A percentile compares a stretch with the other conserved stretches of the same genome.
phyloP scores from a whole-genome alignment of 2,113 vertebrate genomes.

The Alligator mississippiensis region DNA sequence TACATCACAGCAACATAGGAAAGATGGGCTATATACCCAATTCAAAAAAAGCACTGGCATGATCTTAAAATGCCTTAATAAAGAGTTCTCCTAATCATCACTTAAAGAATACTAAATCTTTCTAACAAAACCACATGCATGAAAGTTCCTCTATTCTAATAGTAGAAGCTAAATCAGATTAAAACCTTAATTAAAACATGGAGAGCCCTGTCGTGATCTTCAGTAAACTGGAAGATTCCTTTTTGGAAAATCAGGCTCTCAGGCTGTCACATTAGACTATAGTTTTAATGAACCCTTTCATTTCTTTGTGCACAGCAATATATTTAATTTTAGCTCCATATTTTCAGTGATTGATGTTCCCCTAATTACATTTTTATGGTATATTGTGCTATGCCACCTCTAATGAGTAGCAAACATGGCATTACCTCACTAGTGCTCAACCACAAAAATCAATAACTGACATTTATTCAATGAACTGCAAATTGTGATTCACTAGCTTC shows the following conservation, averaged over 20 bases:
- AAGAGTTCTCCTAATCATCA: slow-evolving; percentile 37
- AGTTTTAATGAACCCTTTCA: slow-evolving; percentile 67
- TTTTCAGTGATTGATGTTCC: slow-evolving; percentile 65
- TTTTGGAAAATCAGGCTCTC: slow-evolving; percentile 47
- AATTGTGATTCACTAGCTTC: slow-evolving; percentile 76
- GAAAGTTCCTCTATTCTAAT: slow-evolving; percentile 48
- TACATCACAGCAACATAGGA: not conserved
- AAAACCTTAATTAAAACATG: slow-evolving; percentile 68
- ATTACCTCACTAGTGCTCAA: slow-evolving; percentile 66
- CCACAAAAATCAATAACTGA: slow-evolving; percentile 75
- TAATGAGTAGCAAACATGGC: slow-evolving; percentile 69
- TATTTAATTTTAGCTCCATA: slow-evolving; percentile 68
- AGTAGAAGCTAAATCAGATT: slow-evolving; percentile 52
- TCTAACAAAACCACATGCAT: slow-evolving; percentile 34
- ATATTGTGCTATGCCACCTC: slow-evolving; percentile 50
- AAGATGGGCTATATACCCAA: not conserved
- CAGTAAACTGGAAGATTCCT: slow-evolving; percentile 25
- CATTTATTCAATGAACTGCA: slow-evolving; percentile 79
- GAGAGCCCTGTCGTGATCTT: slow-evolving; percentile 48
- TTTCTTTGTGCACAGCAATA: slow-evolving; percentile 54
- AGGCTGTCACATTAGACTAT: slow-evolving; percentile 50
- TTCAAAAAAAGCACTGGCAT: slow-evolving; percentile 11
- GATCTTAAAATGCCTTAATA: slow-evolving; percentile 24
- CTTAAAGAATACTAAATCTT: slow-evolving; percentile 45
- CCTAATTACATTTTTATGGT: slow-evolving; percentile 73